These are phyloP conservation scores for Pristionchus entomophagus DNA, from an alignment of 2,888 invertebrate genomes.

Conservation along the genomic window DNA sequence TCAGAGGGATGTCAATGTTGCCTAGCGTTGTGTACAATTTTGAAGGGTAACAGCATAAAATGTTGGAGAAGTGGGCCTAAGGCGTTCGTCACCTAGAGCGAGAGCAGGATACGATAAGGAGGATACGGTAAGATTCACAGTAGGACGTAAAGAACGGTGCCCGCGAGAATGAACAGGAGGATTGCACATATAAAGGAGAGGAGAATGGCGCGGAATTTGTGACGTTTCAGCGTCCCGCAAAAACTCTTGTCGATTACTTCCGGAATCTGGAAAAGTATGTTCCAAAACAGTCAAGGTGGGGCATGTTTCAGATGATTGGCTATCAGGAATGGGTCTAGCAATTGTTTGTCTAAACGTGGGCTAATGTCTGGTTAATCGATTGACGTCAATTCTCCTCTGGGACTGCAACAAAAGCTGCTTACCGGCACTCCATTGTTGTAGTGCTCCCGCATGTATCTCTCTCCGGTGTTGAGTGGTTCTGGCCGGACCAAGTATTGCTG, in stretches of 20 bases:
- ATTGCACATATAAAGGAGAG: background rate
- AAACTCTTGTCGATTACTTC: constrained; percentile 36
- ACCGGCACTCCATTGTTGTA: constrained; percentile 33
- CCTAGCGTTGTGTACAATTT: constrained; percentile 1
- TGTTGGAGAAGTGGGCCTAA: background rate
- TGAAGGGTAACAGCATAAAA: background rate
- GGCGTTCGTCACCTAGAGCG: background rate
- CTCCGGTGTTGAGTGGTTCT: constrained; percentile 25
- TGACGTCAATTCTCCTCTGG: too few species aligned
- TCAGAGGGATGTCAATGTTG: background rate
- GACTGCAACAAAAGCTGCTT: background rate
- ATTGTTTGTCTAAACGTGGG: too few species aligned
- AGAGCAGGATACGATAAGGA: background rate
- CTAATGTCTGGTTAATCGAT: too few species aligned
- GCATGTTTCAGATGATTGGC: too few species aligned
- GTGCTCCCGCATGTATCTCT: constrained; percentile 41
- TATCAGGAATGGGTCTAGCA: too few species aligned
- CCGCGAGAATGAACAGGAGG: background rate
- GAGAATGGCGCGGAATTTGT: background rate
- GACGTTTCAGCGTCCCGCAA: constrained; percentile 13
- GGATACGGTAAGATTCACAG: background rate
- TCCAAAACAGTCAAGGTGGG: too few species aligned
- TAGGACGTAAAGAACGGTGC: background rate
- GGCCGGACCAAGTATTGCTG: background rate
- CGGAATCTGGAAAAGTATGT: constrained; percentile 8